Base-by-base conservation (phyloP, 2,113 vertebrate genomes). In the Opisthocomus hoazin region DNA sequence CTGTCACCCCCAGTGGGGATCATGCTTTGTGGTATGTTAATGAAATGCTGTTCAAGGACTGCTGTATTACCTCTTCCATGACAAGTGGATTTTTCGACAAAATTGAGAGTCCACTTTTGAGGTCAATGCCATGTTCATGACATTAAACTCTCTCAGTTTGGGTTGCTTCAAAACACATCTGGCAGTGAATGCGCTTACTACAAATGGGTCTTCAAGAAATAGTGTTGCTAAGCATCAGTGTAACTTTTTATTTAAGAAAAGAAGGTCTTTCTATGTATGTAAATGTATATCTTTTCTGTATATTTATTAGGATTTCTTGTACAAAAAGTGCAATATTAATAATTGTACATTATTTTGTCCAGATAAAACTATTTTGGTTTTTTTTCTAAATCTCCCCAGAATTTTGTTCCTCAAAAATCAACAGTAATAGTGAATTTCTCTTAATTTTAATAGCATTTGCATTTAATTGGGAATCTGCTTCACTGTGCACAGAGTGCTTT, bases 231-330 rank as follows among this genome's bases (percentile, higher is more conserved):
- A 97, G 79, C 96, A 94, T 94, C 95, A 94, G 32, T 93, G 93
- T 93, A 95, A 97, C 81, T 74, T 98, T 96, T 98, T 98, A 98
- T 98, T 98, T 97, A 97, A 97, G 96, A 97, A 96, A 97, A 96
- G 84, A 95, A 97, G 95, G 84, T 97, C 58, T 96, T 97, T 98
- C 91, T 96, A 90, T 98, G 90, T 98, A 94, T 98, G 97, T 98
- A 98, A 98, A 98, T 98, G 97, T 98, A 98, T 98, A 98, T 98
- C 98, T 98, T 98, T 98, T 98, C 97, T 99, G 98, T 98, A 98
- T 99, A 99, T 99, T 99, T 99, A 99, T 99, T 99, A 98, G 93
- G 96, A 97, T 98, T 98, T 98, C 97, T 98, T 98, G 98, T 98
- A 96, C 98, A 98, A 98, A 98, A 99, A 98, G 98, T 99, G 98